A percentile compares a stretch with the other conserved stretches of the same genome.
Evolutionary conservation across 2,113 vertebrate genomes (phyloP).

Genomic region (Syngnathus typhle): DNA sequence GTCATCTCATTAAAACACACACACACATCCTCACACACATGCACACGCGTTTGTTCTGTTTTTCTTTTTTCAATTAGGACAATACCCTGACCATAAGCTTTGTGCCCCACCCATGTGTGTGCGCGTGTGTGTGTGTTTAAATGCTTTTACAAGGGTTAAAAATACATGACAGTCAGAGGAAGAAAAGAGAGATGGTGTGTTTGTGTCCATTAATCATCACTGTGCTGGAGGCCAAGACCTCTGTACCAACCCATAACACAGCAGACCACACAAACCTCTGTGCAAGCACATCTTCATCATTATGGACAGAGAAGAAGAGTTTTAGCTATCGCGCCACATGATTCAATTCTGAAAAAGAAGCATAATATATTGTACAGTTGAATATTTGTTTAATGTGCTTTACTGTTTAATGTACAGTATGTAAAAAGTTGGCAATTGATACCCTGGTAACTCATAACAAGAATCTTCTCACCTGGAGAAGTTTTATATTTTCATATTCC

Average conservation of each 20-base stretch:
- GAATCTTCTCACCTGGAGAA: not conserved
- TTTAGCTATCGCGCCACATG: not conserved
- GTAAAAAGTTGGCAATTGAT: not conserved
- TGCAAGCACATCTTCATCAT: constrained; percentile 8
- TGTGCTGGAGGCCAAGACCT: constrained; percentile 47
- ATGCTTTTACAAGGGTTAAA: constrained; percentile 50
- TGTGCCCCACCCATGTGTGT: constrained; percentile 18
- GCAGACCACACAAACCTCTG: constrained; percentile 49
- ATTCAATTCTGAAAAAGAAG: not conserved
- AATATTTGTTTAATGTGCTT: not conserved
- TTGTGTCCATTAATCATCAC: constrained; percentile 61
- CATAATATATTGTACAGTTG: not conserved
- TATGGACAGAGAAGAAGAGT: not conserved
- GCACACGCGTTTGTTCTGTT: constrained; percentile 22
- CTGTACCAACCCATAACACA: constrained; percentile 44
- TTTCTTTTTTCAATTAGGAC: constrained; percentile 25
- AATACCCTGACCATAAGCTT: constrained; percentile 24
- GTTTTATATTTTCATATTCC: not conserved
- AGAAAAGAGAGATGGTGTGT: constrained; percentile 37
- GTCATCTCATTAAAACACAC: constrained; percentile 69
- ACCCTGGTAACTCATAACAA: not conserved
- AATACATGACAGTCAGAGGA: constrained; percentile 52
- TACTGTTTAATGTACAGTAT: not conserved
- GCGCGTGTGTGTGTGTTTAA: constrained; percentile 13
- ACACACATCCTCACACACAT: constrained; percentile 16